Conservation (phyloP, 64 coral and sea anemone species). For the Montipora capricornis region DNA sequence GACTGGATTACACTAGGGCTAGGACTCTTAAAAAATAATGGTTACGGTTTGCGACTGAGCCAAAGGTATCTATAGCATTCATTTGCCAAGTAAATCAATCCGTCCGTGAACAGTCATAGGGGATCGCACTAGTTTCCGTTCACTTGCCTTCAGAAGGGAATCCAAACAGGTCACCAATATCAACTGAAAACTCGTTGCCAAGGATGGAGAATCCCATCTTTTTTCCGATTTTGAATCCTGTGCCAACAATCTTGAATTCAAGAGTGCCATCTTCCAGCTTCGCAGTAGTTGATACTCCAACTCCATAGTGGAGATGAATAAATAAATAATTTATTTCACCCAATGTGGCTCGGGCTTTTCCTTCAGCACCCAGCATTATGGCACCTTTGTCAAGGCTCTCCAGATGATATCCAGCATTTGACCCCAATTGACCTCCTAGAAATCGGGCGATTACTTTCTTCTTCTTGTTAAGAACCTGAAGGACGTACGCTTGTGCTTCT, state of each 20-base stretch:
- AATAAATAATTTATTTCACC: background rate
- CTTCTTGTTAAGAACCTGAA: background rate
- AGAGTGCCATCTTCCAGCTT: slow-evolving; percentile 14
- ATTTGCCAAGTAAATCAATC: too few relatives aligned
- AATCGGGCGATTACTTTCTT: background rate
- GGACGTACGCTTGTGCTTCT: background rate
- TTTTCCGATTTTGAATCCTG: slow-evolving; percentile 3
- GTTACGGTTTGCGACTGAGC: too few relatives aligned
- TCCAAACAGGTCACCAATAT: background rate
- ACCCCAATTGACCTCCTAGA: background rate
- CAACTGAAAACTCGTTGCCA: slow-evolving; percentile 16
- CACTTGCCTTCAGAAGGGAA: background rate
- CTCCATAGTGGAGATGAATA: background rate
- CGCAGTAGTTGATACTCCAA: slow-evolving; percentile 1
- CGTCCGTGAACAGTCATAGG: too few relatives aligned
- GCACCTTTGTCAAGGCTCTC: background rate
- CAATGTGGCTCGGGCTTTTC: background rate
- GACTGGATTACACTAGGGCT: too few relatives aligned
- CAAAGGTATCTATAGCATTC: too few relatives aligned
- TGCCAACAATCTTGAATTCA: background rate
- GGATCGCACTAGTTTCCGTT: too few relatives aligned
- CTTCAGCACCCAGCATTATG: background rate
- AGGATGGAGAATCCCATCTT: background rate
- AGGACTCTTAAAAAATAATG: too few relatives aligned
- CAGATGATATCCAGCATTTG: background rate